These are phyloP conservation scores for Xyrichtys novacula DNA, from an alignment of 2,797 vertebrate genomes.

Conservation along the genomic window DNA sequence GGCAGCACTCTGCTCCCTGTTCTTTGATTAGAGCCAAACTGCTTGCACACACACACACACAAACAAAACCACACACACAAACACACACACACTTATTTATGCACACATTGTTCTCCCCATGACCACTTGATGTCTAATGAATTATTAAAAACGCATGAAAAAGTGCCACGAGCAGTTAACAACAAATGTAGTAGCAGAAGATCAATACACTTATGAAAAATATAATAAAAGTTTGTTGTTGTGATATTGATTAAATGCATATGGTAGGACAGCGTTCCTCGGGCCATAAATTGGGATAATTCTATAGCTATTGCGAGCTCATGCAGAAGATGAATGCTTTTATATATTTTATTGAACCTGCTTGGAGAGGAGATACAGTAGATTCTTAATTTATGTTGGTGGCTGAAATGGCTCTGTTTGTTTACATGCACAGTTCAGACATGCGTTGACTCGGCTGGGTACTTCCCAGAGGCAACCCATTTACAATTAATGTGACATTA, in stretches of 20 bases:
- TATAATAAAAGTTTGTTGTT: slow-evolving; percentile 58
- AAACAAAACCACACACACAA: slow-evolving; percentile 17
- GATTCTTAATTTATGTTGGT: slow-evolving; percentile 51
- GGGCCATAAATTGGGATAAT: slow-evolving; percentile 38
- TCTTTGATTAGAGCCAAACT: slow-evolving; percentile 74
- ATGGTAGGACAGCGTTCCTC: slow-evolving; percentile 6
- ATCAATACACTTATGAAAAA: slow-evolving; percentile 58
- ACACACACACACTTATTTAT: slow-evolving; percentile 20
- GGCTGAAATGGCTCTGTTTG: slow-evolving; percentile 32
- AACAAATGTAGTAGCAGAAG: slow-evolving; percentile 53
- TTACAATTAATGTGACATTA: not conserved
- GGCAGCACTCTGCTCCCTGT: slow-evolving; percentile 70
- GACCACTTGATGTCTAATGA: slow-evolving; percentile 55
- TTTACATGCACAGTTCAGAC: slow-evolving; percentile 30
- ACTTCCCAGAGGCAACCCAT: slow-evolving; percentile 7
- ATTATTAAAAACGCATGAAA: slow-evolving; percentile 71
- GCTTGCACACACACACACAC: slow-evolving; percentile 11
- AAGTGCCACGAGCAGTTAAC: slow-evolving; percentile 57
- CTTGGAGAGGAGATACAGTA: slow-evolving; percentile 32
- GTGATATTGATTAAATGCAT: slow-evolving; percentile 61
- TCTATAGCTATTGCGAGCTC: slow-evolving; percentile 40
- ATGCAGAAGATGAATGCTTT: slow-evolving; percentile 42
- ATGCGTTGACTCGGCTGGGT: slow-evolving; percentile 11
- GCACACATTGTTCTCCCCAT: slow-evolving; percentile 29
- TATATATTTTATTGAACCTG: slow-evolving; percentile 52